Percentiles rank a stretch among this genome's conserved stretches.
Conservation (phyloP, 2,888 invertebrate species). For the Mesoligia furuncula region DNA sequence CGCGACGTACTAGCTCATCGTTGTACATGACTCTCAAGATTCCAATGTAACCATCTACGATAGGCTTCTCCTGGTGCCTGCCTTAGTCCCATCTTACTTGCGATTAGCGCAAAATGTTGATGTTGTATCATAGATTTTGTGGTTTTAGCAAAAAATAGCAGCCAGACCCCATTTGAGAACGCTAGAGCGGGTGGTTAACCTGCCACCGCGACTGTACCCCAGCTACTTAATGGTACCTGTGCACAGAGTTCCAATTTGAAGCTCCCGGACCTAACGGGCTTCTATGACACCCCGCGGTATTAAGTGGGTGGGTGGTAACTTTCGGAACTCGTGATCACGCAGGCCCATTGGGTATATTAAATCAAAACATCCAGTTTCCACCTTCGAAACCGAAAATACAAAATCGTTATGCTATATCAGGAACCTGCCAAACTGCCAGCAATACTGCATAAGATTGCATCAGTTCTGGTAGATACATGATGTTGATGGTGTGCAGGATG, state of each 20-base stretch:
- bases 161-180: not conserved
- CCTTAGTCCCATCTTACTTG: not conserved
- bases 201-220: not conserved
- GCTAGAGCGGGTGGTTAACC: not conserved
- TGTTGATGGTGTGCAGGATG: slow-evolving; percentile 9
- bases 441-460: not conserved
- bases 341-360: not conserved
- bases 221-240: too few relatives aligned
- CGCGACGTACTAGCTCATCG: not conserved
- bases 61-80: not conserved
- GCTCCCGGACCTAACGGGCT: not conserved
- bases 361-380: not conserved
- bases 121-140: not conserved
- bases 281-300: not conserved
- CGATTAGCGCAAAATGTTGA: not conserved
- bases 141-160: not conserved
- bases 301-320: too few relatives aligned
- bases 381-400: not conserved
- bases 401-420: not conserved
- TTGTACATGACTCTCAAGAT: not conserved
- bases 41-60: not conserved
- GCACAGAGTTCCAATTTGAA: not conserved
- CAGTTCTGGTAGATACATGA: not conserved
- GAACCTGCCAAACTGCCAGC: not conserved
- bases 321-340: not conserved